phyloP scores from a whole-genome alignment of 2,888 invertebrate species.

The Cantharis nigra region DNA sequence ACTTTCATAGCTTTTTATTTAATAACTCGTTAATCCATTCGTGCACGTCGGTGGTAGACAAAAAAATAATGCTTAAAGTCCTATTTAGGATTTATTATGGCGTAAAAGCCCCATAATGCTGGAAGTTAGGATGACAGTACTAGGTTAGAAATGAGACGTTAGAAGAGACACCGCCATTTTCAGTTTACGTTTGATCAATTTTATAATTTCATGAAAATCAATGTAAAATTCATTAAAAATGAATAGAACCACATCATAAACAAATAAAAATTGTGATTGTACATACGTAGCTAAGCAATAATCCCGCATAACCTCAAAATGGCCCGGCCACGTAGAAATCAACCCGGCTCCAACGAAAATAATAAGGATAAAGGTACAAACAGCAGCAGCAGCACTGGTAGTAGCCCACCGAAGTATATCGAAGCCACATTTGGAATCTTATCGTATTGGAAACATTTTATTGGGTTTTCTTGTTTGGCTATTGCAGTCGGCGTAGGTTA shows the following conservation, averaged over 20 bases:
- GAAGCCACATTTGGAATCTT: conserved; percentile 39
- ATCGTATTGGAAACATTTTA: conserved; percentile 63
- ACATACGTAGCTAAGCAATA: not conserved
- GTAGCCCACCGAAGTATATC: conserved; percentile 44
- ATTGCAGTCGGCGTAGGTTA: conserved; percentile 78
- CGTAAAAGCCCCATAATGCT: no score
- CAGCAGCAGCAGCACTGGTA: conserved; percentile 56
- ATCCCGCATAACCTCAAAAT: conserved; percentile 15
- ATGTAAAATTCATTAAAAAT: not conserved
- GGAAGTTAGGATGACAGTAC: no score
- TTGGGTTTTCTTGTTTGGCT: conserved; percentile 66
- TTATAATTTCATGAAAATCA: not conserved
- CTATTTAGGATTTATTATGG: no score
- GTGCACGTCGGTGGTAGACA: no score
- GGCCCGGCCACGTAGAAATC: conserved; percentile 37
- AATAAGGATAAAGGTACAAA: conserved; percentile 34
- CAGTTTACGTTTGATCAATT: not conserved
- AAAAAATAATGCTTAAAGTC: no score
- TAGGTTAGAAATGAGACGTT: not conserved
- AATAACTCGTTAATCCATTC: no score
- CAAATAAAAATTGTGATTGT: not conserved
- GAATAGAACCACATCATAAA: no score
- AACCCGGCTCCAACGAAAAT: conserved; percentile 22
- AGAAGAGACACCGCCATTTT: not conserved
- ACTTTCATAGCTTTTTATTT: no score